Conservation (phyloP, 2,113 vertebrate species). For the Scomber colias region DNA sequence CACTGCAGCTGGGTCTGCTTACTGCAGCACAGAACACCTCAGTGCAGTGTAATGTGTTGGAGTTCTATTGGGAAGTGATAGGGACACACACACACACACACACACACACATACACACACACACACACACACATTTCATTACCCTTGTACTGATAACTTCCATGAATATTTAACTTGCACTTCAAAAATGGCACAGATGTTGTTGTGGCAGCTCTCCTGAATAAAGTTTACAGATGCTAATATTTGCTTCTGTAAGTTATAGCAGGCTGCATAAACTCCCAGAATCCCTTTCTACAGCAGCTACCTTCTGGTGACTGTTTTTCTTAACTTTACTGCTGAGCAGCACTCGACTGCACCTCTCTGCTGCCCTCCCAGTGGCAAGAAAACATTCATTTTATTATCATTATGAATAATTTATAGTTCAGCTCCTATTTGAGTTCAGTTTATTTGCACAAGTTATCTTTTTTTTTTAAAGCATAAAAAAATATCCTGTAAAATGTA, state of each 20-base stretch:
- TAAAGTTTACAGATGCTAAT: slow-evolving; percentile 3
- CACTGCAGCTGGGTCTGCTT: slow-evolving; percentile 44
- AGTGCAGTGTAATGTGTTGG: slow-evolving; percentile 17
- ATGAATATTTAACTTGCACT: not conserved
- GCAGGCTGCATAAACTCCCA: not conserved
- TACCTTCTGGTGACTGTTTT: not conserved
- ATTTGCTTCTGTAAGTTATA: not conserved
- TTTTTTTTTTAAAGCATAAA: not conserved
- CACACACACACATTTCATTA: not conserved
- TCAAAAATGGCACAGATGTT: not conserved
- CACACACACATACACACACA: not conserved
- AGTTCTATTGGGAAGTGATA: slow-evolving; percentile 1
- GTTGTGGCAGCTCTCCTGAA: not conserved
- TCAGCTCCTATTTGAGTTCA: not conserved
- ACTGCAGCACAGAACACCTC: slow-evolving; percentile 38
- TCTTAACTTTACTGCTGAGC: not conserved
- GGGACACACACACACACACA: not conserved
- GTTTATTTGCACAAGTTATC: not conserved
- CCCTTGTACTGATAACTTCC: no score
- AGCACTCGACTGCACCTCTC: no score
- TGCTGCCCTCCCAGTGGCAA: not conserved
- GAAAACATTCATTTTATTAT: slow-evolving; percentile 14
- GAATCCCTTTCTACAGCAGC: not conserved
- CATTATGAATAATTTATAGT: slow-evolving; percentile 25
- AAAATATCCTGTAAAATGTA: not conserved